Evolutionary conservation across 2,888 invertebrate species (phyloP), one percentile per base, ranked within the genome.

Genomic region (Plagodis pulveraria): DNA sequence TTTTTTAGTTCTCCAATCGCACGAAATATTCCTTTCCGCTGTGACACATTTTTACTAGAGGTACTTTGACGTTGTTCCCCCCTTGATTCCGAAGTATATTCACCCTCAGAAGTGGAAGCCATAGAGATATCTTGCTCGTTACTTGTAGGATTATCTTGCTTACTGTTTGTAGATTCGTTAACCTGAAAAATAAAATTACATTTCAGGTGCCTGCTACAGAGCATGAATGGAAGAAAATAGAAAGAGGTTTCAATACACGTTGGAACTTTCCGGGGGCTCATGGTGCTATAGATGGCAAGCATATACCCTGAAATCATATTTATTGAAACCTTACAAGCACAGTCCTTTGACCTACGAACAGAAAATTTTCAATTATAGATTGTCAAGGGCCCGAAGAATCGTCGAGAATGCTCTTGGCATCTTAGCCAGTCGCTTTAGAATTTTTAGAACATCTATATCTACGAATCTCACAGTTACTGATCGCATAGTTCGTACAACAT

Each of bases 351-450:
- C 38, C 8, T 8, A 5, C 5, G 10, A 38, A 9, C 48, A 36
- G 38, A 48, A 48, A 48, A 9, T 48, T 5, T 48, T 48, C 12
- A 48, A 48, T 35, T 48, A 48, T 10, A 11, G 48, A 38, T 36
- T 38, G 7, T 48, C 48, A 38, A 6, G 47, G 38, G 42, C 50
- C 9, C 6, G 50, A 9, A 9, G 50, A n/a, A 50, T 50, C 9
- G 43, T 50, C n/a, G 50, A 50, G 34, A 50, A 50, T 50, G 50
- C 50, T 42, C 11, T 11, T n/a, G 42, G 42, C 12, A 22, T 46
- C n/a, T 34, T 46, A 34, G 46, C n/a, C 56, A 61, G 64, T 56
- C 62, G 63, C 9, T 49, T 43, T 35, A 43, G 51, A 51, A 40
- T 40, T 9, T 40, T 40, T 40, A 7, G 5, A 10, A 40, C 6